These are phyloP conservation scores for Papilio demoleus DNA, from an alignment of 2,888 invertebrate genomes.

Conservation along the genomic window DNA sequence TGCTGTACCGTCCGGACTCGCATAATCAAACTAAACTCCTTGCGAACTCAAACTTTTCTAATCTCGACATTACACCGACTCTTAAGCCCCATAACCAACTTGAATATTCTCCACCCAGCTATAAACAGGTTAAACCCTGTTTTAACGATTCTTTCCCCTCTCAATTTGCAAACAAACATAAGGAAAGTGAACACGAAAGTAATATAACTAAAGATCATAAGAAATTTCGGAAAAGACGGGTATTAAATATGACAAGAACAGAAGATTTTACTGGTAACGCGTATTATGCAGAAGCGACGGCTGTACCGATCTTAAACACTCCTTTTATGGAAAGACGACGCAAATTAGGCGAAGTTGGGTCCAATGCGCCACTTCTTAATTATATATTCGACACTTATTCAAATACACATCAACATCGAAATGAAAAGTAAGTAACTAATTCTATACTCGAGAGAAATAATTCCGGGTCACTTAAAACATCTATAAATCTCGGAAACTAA, in stretches of 20 bases:
- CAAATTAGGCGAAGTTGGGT: conserved; percentile 73
- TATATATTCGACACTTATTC: conserved; percentile 79
- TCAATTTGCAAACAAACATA: conserved; percentile 47
- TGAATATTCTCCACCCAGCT: conserved; percentile 49
- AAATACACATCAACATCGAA: conserved; percentile 74
- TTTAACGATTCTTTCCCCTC: conserved; percentile 42
- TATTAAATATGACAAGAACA: conserved; percentile 60
- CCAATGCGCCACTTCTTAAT: conserved; percentile 74
- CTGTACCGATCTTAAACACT: conserved; percentile 53
- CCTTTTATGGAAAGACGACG: conserved; percentile 61
- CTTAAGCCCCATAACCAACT: conserved; percentile 55
- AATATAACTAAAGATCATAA: conserved; percentile 44
- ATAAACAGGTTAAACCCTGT: conserved; percentile 55
- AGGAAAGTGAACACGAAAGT: conserved; percentile 53
- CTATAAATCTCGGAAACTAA: too few species aligned
- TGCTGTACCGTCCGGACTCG: conserved; percentile 64
- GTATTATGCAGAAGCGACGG: conserved; percentile 50
- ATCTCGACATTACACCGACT: conserved; percentile 56
- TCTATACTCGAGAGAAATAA: too few species aligned
- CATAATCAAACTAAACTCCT: conserved; percentile 60
- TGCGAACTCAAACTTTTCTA: conserved; percentile 61
- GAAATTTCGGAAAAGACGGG: conserved; percentile 62
- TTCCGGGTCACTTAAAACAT: too few species aligned
- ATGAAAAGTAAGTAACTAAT: conserved; percentile 69
- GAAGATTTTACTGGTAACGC: conserved; percentile 51